A percentile compares a stretch with the other conserved stretches of the same genome.
phyloP scores from a whole-genome alignment of 2,113 vertebrate genomes.

The Aspidoscelis tigris region DNA sequence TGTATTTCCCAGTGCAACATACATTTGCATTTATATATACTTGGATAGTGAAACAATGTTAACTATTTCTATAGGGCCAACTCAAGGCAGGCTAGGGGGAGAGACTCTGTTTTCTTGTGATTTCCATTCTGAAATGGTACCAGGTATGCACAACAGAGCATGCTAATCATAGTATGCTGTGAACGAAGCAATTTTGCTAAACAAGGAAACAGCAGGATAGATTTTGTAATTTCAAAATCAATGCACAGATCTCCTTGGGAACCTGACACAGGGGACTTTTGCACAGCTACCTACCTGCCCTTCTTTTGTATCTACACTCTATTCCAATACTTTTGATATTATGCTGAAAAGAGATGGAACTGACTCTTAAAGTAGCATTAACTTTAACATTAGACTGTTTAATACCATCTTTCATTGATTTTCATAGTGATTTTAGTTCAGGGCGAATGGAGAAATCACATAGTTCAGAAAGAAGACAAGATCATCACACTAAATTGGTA shows the following conservation, averaged over 20 bases:
- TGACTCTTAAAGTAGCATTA: constrained; percentile 28
- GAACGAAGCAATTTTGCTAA: constrained; percentile 57
- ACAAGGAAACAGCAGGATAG: constrained; percentile 55
- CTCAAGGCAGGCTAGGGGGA: constrained; percentile 43
- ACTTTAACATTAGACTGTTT: constrained; percentile 46
- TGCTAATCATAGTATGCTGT: constrained; percentile 27
- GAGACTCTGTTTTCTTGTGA: constrained; percentile 52
- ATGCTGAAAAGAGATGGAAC: constrained; percentile 37
- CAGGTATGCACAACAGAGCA: constrained; percentile 54
- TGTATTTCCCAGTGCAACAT: constrained; percentile 29
- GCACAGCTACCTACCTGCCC: background rate
- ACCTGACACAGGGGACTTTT: constrained; percentile 24
- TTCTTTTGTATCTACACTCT: constrained; percentile 26
- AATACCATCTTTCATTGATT: constrained; percentile 47
- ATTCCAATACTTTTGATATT: constrained; percentile 43
- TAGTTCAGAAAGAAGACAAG: constrained; percentile 39
- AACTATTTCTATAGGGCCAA: constrained; percentile 49
- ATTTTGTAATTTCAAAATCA: constrained; percentile 55
- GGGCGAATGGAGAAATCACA: constrained; percentile 57
- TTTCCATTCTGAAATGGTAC: constrained; percentile 58
- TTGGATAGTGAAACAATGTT: constrained; percentile 43
- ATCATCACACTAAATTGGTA: constrained; percentile 57
- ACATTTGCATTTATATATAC: constrained; percentile 60
- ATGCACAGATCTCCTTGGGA: constrained; percentile 48
- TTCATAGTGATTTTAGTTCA: constrained; percentile 31